Base-by-base conservation (phyloP, 2,888 invertebrate species). In the Andricus curvator region DNA sequence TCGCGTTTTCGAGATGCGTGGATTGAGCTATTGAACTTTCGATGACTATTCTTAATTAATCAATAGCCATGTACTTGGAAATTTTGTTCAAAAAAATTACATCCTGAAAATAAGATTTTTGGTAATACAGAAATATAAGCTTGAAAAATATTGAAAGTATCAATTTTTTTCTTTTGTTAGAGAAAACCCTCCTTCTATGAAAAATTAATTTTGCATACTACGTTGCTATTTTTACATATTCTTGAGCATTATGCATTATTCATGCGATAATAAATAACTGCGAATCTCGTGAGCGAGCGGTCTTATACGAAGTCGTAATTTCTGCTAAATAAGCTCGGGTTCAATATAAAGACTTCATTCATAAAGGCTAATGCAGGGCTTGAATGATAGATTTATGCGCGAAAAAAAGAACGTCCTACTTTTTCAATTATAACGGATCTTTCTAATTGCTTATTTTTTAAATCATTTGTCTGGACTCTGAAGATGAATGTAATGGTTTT, bases 261-360 rank as follows among this genome's bases (percentile, higher is more conserved):
- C 82, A 82, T 81, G 79, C 76, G 82, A 82, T 81, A 82, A 82
- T 77, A 83, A 84, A 83, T 80, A 80, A 83, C 81, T 77, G 77
- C 80, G 74, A 79, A 78, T 79, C 65, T 81, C 77, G 56, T 25
- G 15, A n/a, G 29, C 60, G 60, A 62, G 33, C 60, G 56, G 78
- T 60, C 79, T 48, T 67, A 48, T 78, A 20, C 37, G 37, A 37
- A 77, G 78, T 70, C 79, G 77, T 81, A 80, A 82, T 79, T 83
- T 79, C 81, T 82, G 82, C 83, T 84, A 83, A 83, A 79, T 81
- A 81, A 82, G 74, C 74, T 37, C 41, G 25, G 51, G 13, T 17
- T 37, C 29, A 70, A 51, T 62, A 81, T 82, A 82, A 82, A 82
- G 82, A 82, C 82, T 82, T 82, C 82, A 81, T 83, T 83, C 78